Percentiles rank a stretch among this genome's conserved stretches.
phyloP scores from a whole-genome alignment of 2,797 vertebrate genomes.

The Lepus townsendii region DNA sequence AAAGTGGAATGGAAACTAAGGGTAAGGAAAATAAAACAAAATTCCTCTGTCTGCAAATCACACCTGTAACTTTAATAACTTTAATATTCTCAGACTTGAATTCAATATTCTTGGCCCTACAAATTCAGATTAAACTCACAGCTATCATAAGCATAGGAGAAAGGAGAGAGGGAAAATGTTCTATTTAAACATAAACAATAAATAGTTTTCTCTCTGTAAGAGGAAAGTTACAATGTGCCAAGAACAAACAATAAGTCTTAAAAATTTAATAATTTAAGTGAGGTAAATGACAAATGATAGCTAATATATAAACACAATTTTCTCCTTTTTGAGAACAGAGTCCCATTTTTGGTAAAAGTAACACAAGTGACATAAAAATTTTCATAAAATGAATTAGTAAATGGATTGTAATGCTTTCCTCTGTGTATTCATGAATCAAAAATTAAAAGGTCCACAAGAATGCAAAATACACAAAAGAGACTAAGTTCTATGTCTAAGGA shows the following conservation, averaged over 20 bases:
- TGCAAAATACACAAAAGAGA: not conserved
- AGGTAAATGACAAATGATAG: conserved; percentile 1
- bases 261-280: conserved; percentile 12
- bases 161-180: not conserved
- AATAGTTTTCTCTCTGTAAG: conserved; percentile 11
- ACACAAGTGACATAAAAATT: conserved; percentile 7
- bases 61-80: not conserved
- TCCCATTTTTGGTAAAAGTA: conserved; percentile 33
- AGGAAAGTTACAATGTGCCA: not conserved
- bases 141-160: not conserved
- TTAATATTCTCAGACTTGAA: not conserved
- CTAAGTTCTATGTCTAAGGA: not conserved
- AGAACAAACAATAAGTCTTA: not conserved
- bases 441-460: not conserved
- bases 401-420: conserved; percentile 12
- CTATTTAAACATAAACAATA: not conserved
- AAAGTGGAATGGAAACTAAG: conserved; percentile 20
- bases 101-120: conserved; percentile 23
- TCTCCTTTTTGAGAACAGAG: conserved; percentile 17
- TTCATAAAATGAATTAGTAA: not conserved
- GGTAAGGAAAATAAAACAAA: conserved; percentile 27
- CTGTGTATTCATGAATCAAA: conserved; percentile 10
- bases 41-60: conserved; percentile 3
- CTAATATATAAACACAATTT: conserved; percentile 1
- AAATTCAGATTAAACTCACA: conserved; percentile 58